Base-by-base conservation (phyloP, 2,888 invertebrate species). In the Agapostemon virescens region DNA sequence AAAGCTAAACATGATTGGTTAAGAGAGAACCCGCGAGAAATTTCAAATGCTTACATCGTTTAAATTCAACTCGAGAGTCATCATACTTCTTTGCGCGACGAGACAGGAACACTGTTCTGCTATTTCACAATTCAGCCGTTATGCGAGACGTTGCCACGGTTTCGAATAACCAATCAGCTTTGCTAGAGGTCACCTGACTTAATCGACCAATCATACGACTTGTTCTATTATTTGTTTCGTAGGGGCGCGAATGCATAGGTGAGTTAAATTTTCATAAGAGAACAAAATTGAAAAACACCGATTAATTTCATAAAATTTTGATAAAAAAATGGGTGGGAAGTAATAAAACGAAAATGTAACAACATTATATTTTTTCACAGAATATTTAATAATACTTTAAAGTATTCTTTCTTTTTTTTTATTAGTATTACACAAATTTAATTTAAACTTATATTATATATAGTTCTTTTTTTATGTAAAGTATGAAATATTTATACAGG, bases 11-110 rank as follows among this genome's bases (percentile, higher is more conserved):
- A 26, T 40, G 26, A 75, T 72, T 75, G 69, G 69, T 6, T 15
- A 36, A 69, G 20, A 33, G n/a, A 36, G 64, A 49, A 58, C 42
- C 66, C 69, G 74, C 64, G 64, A 79, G 69, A 73, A 72, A 75
- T 79, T 81, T 69, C 52, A 81, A 75, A 74, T 69, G 81, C 82
- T 82, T 40, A 82, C 82, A 40, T 82, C 68, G 15, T 81, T 58
- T n/a, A 77, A 33, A 13, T 9, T 30, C 26, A 77, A 36, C 63
- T 80, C 70, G 36, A 52, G 38, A 42, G 42, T 63, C 77, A 77
- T 81, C 68, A 15, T 79, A 15, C 52, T 58, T 23, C n/a, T 4
- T 55, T 49, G 45, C 40, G 45, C 20, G 40, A 45, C 42, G 73
- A n/a, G n/a, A n/a, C n/a, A n/a, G 45, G 33, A n/a, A 33, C 30